Evolutionary conservation across 2,888 invertebrate species (phyloP).

Genomic region (Odontocerum albicorne): DNA sequence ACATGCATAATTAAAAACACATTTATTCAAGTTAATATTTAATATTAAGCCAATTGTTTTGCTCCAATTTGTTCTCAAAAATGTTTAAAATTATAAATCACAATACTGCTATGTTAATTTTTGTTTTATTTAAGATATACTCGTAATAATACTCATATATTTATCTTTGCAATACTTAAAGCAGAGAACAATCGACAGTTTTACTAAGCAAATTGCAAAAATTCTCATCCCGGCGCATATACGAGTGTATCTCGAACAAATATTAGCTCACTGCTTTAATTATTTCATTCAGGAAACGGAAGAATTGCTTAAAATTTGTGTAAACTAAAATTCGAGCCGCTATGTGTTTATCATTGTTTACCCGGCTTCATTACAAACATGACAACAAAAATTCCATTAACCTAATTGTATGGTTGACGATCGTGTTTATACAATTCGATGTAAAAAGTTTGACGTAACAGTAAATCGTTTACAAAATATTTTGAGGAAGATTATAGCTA

Average conservation of each 20-base stretch:
- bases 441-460: constrained; percentile 21
- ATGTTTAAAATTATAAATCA: too few species aligned
- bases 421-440: constrained; percentile 11
- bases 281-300: not conserved
- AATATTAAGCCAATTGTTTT: too few species aligned
- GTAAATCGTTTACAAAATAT: constrained; percentile 31
- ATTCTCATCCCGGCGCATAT: not conserved
- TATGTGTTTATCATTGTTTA: constrained; percentile 3
- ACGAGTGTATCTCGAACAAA: not conserved
- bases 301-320: not conserved
- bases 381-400: constrained; percentile 16
- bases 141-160: too few species aligned
- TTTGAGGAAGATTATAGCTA: constrained; percentile 27
- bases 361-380: constrained; percentile 6
- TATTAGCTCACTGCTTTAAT: not conserved
- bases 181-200: not conserved
- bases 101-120: too few species aligned
- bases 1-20: too few species aligned
- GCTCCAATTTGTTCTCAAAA: too few species aligned
- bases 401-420: constrained; percentile 3
- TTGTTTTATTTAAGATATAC: too few species aligned
- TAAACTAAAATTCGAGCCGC: not conserved
- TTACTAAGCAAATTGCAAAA: not conserved
- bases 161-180: too few species aligned
- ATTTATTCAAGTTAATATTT: too few species aligned